Evolutionary conservation across 2,888 invertebrate genomes (phyloP), one percentile per base, ranked within the genome.

Genomic region (Oegoconia quadripuncta): DNA sequence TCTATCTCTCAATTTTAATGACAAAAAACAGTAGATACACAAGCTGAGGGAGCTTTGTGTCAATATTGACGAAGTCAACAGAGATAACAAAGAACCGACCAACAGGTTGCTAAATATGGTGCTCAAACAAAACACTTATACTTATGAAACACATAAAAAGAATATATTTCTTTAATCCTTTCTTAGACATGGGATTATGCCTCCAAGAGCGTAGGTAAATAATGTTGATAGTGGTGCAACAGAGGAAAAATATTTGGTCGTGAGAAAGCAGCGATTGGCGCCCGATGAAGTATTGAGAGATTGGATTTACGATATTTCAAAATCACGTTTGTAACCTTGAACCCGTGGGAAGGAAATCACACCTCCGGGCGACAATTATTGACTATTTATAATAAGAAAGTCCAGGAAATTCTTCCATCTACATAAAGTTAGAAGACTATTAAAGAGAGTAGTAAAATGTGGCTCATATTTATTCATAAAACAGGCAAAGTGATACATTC

Each of bases 261-360:
- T 84, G 84, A 80, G 82, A 84, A 79, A 74, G 69, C 64, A 52
- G 56, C 61, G 68, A 78, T 78, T 68, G 58, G 56, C 59, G 62
- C 57, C 52, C 41, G 75, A 75, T 75, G 74, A 69, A 64, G 67
- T 59, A 67, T 74, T 69, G 63, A 27, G n/a, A 67, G 74, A 80
- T 81, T 74, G 74, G 65, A 79, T 82, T 81, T 79, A 81, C 74
- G 74, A 79, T 80, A 79, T 78, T 81, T 77, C 66, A 62, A 74
- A 76, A 79, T 80, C 79, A 82, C 77, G 81, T 76, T 72, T 59
- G 58, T 74, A 77, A 78, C 81, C 81, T 80, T 84, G 79, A 82
- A 78, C 76, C 70, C 65, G 58, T 66, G 74, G 64, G 70, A 69
- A 75, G 72, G 69, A 79, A 75, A 74, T 77, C 71, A 70, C 77